Evolutionary conservation across 2,888 invertebrate species (phyloP), one percentile per base, ranked within the genome.

Genomic region (Euplagia quadripunctaria): DNA sequence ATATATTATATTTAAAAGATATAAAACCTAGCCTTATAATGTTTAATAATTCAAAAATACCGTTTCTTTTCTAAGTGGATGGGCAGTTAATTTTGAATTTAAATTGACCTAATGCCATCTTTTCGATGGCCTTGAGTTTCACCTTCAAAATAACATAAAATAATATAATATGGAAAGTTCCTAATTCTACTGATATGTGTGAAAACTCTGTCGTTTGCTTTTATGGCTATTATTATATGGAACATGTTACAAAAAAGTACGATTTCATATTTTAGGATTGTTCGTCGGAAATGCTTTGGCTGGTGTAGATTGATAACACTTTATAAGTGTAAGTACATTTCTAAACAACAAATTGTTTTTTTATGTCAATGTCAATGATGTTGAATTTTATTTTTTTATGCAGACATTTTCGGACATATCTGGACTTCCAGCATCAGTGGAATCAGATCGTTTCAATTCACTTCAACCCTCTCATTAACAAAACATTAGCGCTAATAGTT

Each of bases 111-210:
- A 76, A 75, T 68, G 78, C 72, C 77, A 80, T 82, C 76, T 82
- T 80, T 73, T 63, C 80, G 49, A 72, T 66, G 88, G 79, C 88
- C 88, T 88, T 88, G 88, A 87, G 83, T 58, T 84, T 81, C 79
- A 78, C 76, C 82, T 81, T 81, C 72, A 70, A 51, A 73, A 69
- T 49, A 61, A 51, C 70, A 55, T 9, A 41, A 69, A n/a, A n/a
- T n/a, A n/a, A 64, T 66, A 73, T 69, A 31, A 1, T 31, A 58
- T 73, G 52, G 42, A 68, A 68, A 68, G 41, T 52, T 4, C 12
- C 1, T 55, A 68, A n/a, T 68, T 42, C 42, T 55, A 41, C 41
- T 8, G 14, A n/a, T 55, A 17, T 20, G 51, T 41, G 66, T 31
- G 65, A 66, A 49, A 49, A 51, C 66, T 63, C 42, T 11, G 51